Base-by-base conservation (phyloP, 2,888 invertebrate species). In the Macaria notata region DNA sequence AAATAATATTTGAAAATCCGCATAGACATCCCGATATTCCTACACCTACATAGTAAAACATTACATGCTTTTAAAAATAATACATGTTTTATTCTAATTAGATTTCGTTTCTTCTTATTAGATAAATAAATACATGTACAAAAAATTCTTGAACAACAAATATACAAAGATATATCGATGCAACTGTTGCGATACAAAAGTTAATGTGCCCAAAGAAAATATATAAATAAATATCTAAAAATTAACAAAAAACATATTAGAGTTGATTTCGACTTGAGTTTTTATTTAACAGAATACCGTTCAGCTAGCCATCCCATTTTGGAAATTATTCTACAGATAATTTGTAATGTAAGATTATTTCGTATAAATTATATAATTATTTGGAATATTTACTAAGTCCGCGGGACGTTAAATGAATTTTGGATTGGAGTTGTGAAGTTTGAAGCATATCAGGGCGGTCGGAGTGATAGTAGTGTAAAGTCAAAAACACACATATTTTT, bases 381-480 rank as follows among this genome's bases (percentile, higher is more conserved):
- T 64, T 63, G 49, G 54, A 61, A 53, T 63, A 55, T 61, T 62
- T 64, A 63, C 61, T 45, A 64, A 54, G 81, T 81, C 83, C 73
- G 61, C 61, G 64, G 61, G 83, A 80, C 78, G 70, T 64, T 74
- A 80, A 81, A 78, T 80, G 79, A 59, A 72, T 82, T 83, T 83
- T 69, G 61, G 79, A 78, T 76, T 64, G 67, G 79, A 73, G 85
- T 86, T 86, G 84, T 86, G 84, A 86, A 68, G 70, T 79, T 79
- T 73, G 73, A 83, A 71, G 82, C 86, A 86, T 86, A 86, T 86
- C 85, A 86, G 68, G 75, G 79, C 81, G 75, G 58, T 80, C 76
- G 78, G 76, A 75, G 68, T 71, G 65, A 75, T 31, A 31, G 0
- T 6, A 19, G 42, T 47, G 45, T 42, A 39, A 50, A 46, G 36